A percentile compares a stretch with the other conserved stretches of the same genome.
These are phyloP conservation scores for Sebastes taczanowskii DNA, from an alignment of 2,797 vertebrate genomes.

Conservation along the genomic window DNA sequence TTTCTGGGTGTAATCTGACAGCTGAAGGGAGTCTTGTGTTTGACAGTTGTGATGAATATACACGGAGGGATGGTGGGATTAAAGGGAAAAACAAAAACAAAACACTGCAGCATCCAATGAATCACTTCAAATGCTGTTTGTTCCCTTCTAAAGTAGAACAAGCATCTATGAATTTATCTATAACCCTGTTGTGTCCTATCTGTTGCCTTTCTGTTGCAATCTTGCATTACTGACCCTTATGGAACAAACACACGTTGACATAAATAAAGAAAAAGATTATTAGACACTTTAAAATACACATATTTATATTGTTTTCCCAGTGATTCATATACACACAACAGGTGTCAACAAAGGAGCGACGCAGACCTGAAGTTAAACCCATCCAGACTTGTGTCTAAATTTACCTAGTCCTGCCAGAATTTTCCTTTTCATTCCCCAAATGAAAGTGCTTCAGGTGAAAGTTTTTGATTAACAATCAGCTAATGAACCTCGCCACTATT, in stretches of 20 bases:
- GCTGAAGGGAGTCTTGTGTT: conserved; percentile 42
- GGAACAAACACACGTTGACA: background rate
- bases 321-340: background rate
- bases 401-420: background rate
- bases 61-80: conserved; percentile 56
- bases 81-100: conserved; percentile 53
- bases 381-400: background rate
- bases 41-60: conserved; percentile 61
- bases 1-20: conserved; percentile 51
- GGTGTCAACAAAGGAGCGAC: background rate
- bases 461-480: background rate
- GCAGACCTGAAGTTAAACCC: background rate
- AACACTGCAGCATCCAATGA: conserved; percentile 34
- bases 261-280: background rate
- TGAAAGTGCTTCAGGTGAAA: background rate
- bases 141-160: conserved; percentile 50
- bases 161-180: conserved; percentile 23
- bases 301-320: background rate
- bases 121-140: conserved; percentile 54
- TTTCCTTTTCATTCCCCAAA: background rate
- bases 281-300: background rate
- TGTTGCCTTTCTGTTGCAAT: conserved; percentile 31
- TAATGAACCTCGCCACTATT: background rate
- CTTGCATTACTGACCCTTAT: background rate
- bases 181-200: conserved; percentile 36